Evolutionary conservation across 1,140 invertebrate species (phyloP).

Genomic region (Acromyrmex heyeri): DNA sequence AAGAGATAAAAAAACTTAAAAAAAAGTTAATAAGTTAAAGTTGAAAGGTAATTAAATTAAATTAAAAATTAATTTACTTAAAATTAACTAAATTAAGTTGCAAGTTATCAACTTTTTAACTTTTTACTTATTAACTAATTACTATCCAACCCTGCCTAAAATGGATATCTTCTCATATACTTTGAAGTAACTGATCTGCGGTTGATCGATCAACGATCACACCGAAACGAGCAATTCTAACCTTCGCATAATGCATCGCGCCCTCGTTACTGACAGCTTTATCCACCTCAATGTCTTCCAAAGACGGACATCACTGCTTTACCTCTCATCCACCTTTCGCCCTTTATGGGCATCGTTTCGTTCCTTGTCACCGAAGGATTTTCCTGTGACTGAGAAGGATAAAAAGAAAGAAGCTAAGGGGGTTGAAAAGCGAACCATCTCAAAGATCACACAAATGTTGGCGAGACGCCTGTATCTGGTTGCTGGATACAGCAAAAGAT

Average conservation of each 20-base stretch:
- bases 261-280: conserved; percentile 54
- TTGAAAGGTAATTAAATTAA: too few species aligned
- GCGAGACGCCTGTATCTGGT: conserved; percentile 15
- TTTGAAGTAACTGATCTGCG: conserved; percentile 37
- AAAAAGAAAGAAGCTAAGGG: conserved; percentile 19
- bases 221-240: conserved; percentile 53
- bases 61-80: too few species aligned
- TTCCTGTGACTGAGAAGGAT: conserved; percentile 47
- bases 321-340: neutral
- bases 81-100: too few species aligned
- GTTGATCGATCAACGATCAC: conserved; percentile 41
- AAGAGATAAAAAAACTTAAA: too few species aligned
- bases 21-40: too few species aligned
- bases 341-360: conserved; percentile 57
- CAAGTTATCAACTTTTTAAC: too few species aligned
- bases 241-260: conserved; percentile 53
- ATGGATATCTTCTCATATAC: neutral
- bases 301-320: conserved; percentile 1
- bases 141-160: neutral
- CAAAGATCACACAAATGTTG: conserved; percentile 65
- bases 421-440: conserved; percentile 55
- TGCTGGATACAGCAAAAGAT: conserved; percentile 71
- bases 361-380: conserved; percentile 68
- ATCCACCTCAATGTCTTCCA: conserved; percentile 40
- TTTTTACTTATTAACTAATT: too few species aligned